A percentile compares a stretch with the other conserved stretches of the same genome.
Evolutionary conservation across 1,140 invertebrate species (phyloP).

Genomic region (Catajapyx aquilonaris): DNA sequence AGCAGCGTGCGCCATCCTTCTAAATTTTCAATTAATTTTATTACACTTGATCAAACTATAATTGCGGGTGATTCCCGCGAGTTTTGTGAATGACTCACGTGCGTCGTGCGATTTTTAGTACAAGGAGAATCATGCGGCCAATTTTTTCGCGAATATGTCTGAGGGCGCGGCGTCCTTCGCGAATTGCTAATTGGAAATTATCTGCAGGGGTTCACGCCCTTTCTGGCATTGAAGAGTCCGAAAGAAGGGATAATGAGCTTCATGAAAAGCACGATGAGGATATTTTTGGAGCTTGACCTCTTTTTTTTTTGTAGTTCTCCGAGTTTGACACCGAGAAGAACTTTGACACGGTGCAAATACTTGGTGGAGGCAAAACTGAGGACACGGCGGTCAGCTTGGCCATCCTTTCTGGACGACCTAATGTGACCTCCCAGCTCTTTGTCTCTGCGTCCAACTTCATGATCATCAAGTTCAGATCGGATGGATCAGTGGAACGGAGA

Average conservation of each 20-base stretch:
- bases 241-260: no score
- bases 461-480: conserved; percentile 90
- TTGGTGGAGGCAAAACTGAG: conserved; percentile 85
- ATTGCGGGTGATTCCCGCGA: background rate
- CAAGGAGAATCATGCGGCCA: no score
- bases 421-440: conserved; percentile 58
- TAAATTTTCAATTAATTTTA: no score
- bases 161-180: no score
- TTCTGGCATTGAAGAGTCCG: no score
- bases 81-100: no score
- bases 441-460: conserved; percentile 93
- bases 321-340: conserved; percentile 93
- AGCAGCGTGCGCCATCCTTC: no score
- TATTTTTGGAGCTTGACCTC: no score
- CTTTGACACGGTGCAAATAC: conserved; percentile 86
- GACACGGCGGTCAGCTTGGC: conserved; percentile 78
- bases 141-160: no score
- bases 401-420: conserved; percentile 72
- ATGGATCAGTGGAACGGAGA: conserved; percentile 79
- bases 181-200: no score
- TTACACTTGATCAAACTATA: conserved; percentile 5
- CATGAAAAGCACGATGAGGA: no score
- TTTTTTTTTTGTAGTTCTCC: conserved; percentile 48
- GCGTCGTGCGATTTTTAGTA: no score
- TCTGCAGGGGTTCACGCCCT: background rate